Evolutionary conservation across 2,888 invertebrate genomes (phyloP).

Genomic region (Agrochola lychnidis): DNA sequence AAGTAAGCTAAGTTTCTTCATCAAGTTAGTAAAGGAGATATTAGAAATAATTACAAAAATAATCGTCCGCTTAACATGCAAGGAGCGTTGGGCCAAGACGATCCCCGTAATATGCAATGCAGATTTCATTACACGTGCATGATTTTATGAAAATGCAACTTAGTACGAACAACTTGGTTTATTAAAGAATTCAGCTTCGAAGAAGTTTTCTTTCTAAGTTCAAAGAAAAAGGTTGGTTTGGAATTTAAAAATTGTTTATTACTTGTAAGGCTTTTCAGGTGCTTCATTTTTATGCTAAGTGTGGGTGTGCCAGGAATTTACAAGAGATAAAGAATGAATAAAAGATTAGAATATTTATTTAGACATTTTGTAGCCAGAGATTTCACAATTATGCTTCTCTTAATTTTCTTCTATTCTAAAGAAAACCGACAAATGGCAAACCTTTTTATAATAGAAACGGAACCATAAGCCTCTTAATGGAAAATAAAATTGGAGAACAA

Average conservation of each 20-base stretch:
- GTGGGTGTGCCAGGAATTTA: constrained; percentile 14
- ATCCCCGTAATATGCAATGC: constrained; percentile 61
- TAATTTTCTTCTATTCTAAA: neutral
- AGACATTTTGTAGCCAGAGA: neutral
- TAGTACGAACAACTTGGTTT: constrained; percentile 40
- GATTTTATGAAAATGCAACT: constrained; percentile 55
- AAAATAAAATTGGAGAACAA: constrained; percentile 15
- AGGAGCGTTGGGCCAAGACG: constrained; percentile 39
- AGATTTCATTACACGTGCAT: constrained; percentile 66
- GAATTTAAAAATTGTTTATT: constrained; percentile 23
- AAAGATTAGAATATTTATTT: constrained; percentile 13
- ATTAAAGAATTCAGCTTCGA: constrained; percentile 46
- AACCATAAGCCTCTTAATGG: constrained; percentile 10
- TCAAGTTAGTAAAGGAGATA: constrained; percentile 64
- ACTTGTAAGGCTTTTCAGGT: constrained; percentile 14
- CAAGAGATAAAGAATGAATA: constrained; percentile 7
- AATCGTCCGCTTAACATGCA: constrained; percentile 69
- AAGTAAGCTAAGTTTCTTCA: constrained; percentile 66
- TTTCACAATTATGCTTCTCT: neutral
- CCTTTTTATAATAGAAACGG: neutral
- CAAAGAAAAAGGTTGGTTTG: constrained; percentile 23
- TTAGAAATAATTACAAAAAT: constrained; percentile 74
- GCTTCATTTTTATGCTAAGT: constrained; percentile 40
- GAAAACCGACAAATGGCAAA: constrained; percentile 2
- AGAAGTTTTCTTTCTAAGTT: constrained; percentile 28